phyloP scores from a whole-genome alignment of 2,113 vertebrate genomes.

The Sceloporus undulatus region DNA sequence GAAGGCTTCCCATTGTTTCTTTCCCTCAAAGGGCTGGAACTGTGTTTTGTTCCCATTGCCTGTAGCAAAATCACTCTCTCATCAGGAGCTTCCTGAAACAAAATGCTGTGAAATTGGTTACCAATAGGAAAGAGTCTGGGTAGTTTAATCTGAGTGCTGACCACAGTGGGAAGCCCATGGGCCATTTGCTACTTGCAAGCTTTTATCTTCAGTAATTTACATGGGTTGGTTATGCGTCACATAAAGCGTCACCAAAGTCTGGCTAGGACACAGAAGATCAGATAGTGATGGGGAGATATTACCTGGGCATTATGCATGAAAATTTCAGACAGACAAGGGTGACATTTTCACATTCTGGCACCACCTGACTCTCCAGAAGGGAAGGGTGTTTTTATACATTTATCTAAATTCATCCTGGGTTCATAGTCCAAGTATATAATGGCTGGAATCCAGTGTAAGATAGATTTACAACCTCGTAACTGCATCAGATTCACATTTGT shows the following conservation, averaged over 20 bases:
- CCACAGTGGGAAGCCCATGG: neutral
- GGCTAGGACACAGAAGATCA: neutral
- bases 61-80: neutral
- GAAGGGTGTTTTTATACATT: neutral
- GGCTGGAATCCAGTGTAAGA: too few species aligned
- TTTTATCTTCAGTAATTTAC: neutral
- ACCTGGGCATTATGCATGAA: neutral
- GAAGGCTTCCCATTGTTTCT: neutral
- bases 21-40: neutral
- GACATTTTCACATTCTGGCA: neutral
- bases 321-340: neutral
- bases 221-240: neutral
- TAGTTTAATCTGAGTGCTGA: neutral
- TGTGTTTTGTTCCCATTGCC: neutral
- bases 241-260: neutral
- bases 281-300: neutral
- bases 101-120: slow-evolving; percentile 3
- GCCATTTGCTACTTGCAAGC: neutral
- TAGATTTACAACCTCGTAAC: too few species aligned
- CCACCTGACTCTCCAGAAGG: neutral
- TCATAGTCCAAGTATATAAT: too few species aligned
- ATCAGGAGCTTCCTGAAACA: neutral
- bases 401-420: too few species aligned
- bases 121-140: neutral
- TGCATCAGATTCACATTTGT: too few species aligned